Evolutionary conservation across 2,113 vertebrate genomes (phyloP), one percentile per base, ranked within the genome.

Genomic region (Lates calcarifer): DNA sequence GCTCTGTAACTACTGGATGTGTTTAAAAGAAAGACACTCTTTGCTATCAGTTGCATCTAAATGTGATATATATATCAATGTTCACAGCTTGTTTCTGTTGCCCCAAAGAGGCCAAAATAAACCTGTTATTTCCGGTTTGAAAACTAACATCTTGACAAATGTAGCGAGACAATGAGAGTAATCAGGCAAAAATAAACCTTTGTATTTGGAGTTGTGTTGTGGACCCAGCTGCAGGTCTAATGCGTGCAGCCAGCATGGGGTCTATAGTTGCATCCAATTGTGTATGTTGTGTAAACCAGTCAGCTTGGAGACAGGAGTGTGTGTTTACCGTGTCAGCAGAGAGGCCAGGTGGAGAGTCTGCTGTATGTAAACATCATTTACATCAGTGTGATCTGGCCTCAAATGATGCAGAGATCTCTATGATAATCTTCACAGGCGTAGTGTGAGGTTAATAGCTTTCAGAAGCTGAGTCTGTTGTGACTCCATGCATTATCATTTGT

Each of bases 281-380:
- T 82, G 63, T 53, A n/a, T 84, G 43, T 79, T 74, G 66, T 82
- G 81, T 83, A 81, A 86, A 87, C 79, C 65, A 65, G 51, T 63
- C 66, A 55, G 77, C 86, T 70, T 6, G 0, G 68, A 70, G 51
- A 83, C 68, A 68, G 74, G 37, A 77, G 77, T 68, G 68, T 85
- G 56, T 91, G 88, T 92, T 92, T 93, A 86, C 79, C 33, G 29
- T 80, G 77, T 77, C 70, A 84, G 77, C 70, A 72, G 60, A 85
- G 74, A 17, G 24, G 79, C 69, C 85, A 91, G 90, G 79, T 91
- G 87, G 79, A 75, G 33, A 58, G 43, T 24, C 29, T 33, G 71
- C 57, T 75, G 69, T 71, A 83, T 73, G 81, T 83, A 89, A 88
- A 84, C 74, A 92, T 61, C 5, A 39, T 84, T 75, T 79, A 76